Conservation (phyloP, 2,797 vertebrate species). For the Vipera latastei region DNA sequence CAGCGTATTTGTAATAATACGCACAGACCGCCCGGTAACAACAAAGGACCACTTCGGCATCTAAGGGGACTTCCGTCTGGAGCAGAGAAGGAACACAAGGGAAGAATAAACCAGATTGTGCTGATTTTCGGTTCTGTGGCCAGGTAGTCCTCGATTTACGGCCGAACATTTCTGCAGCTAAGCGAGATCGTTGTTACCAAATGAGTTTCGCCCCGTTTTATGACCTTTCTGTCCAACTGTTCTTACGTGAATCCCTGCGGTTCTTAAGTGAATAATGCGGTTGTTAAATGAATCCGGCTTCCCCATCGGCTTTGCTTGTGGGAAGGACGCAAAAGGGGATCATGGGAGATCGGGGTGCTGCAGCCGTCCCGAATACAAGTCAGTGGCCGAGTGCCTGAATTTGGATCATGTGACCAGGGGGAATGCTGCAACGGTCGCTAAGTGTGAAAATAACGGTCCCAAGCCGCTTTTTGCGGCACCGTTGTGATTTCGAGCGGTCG, state of each 20-base stretch:
- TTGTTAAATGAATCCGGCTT: not conserved
- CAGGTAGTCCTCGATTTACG: not conserved
- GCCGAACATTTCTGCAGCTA: not conserved
- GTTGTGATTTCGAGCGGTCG: not conserved
- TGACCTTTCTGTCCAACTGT: fast-evolving
- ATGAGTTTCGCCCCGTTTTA: not conserved
- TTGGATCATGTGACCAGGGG: not conserved
- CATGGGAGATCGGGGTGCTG: not conserved
- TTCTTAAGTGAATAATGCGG: not conserved
- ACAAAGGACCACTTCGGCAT: slow-evolving; percentile 74
- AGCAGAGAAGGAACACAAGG: not conserved
- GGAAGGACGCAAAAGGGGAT: not conserved
- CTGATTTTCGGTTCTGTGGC: not conserved
- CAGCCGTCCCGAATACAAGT: not conserved
- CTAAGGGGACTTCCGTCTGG: slow-evolving; percentile 65
- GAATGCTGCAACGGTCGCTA: not conserved
- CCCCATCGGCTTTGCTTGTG: not conserved
- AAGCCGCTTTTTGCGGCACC: fast-evolving
- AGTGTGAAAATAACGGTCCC: fast-evolving
- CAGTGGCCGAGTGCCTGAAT: not conserved
- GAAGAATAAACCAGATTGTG: not conserved
- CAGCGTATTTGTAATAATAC: slow-evolving; percentile 86
- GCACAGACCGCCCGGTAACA: slow-evolving; percentile 79
- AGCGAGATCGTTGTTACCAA: not conserved
- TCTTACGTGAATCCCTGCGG: not conserved